Evolutionary conservation across 2,888 invertebrate genomes (phyloP).

Genomic region (Drosophila pseudotakahashii): DNA sequence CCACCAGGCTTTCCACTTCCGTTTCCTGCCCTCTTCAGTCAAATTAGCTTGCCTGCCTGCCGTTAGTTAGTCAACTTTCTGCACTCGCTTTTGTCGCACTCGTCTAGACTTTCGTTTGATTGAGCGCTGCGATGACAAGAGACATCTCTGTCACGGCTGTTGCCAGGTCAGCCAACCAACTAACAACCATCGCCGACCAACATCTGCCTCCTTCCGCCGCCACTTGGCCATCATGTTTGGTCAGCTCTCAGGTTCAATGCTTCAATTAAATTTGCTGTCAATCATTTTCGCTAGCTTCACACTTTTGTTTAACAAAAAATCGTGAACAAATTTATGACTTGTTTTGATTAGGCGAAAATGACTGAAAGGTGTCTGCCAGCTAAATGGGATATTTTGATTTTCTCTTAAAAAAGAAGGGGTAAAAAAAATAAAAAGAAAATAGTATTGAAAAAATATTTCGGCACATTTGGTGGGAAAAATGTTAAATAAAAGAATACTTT

Average conservation of each 20-base stretch:
- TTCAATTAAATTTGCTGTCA: constrained; percentile 74
- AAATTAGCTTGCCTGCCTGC: constrained; percentile 64
- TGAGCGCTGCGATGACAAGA: constrained; percentile 51
- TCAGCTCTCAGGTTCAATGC: constrained; percentile 61
- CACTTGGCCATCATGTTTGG: constrained; percentile 23
- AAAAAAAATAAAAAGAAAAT: not conserved
- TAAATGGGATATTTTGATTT: constrained; percentile 23
- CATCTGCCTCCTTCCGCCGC: constrained; percentile 4
- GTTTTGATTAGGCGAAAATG: constrained; percentile 59
- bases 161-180: constrained; percentile 28
- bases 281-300: constrained; percentile 54
- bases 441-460: no score
- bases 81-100: constrained; percentile 45
- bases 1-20: constrained; percentile 8
- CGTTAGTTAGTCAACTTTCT: constrained; percentile 65
- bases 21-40: constrained; percentile 7
- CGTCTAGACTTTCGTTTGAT: constrained; percentile 60
- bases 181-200: not conserved
- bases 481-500: no score
- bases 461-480: no score
- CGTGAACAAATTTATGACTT: constrained; percentile 58
- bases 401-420: not conserved
- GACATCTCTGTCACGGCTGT: constrained; percentile 27
- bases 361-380: constrained; percentile 21
- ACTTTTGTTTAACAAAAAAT: constrained; percentile 23